phyloP scores from a whole-genome alignment of 1,140 invertebrate species.

The Mylabris phalerata region DNA sequence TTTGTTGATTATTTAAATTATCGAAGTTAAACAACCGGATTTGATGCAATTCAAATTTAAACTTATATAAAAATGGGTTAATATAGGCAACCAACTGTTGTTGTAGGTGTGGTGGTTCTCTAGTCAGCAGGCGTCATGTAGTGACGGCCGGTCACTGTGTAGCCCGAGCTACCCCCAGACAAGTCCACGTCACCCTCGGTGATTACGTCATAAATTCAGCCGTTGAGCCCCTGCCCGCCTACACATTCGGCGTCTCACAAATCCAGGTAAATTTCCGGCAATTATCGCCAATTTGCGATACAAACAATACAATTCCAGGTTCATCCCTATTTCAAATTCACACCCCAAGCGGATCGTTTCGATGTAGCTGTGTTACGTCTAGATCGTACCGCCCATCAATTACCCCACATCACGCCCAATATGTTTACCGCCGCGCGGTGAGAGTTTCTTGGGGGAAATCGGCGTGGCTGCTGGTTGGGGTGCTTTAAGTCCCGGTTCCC shows the following conservation, averaged over 20 bases:
- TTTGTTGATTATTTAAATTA: too few species aligned
- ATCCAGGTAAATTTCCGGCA: constrained; percentile 49
- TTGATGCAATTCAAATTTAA: too few species aligned
- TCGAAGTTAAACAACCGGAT: too few species aligned
- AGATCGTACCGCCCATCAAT: constrained; percentile 79
- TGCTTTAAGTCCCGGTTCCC: constrained; percentile 77
- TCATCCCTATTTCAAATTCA: constrained; percentile 93
- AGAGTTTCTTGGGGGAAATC: constrained; percentile 82
- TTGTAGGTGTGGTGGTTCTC: constrained; percentile 87
- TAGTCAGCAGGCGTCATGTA: constrained; percentile 87
- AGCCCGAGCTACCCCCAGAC: constrained; percentile 76
- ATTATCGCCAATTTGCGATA: neutral
- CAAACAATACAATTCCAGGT: constrained; percentile 48
- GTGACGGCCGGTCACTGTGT: constrained; percentile 96
- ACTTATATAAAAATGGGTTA: too few species aligned
- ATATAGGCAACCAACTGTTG: constrained; percentile 2
- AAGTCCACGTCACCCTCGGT: constrained; percentile 86
- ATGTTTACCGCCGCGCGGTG: constrained; percentile 83
- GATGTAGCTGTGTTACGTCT: constrained; percentile 87
- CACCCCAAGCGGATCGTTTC: constrained; percentile 81
- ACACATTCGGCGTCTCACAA: constrained; percentile 80
- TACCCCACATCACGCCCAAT: constrained; percentile 91
- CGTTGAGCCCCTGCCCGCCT: constrained; percentile 79
- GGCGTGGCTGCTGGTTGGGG: constrained; percentile 94
- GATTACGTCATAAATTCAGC: constrained; percentile 93